Evolutionary conservation across 2,797 vertebrate species (phyloP).

Genomic region (Sebastes trivittatus): DNA sequence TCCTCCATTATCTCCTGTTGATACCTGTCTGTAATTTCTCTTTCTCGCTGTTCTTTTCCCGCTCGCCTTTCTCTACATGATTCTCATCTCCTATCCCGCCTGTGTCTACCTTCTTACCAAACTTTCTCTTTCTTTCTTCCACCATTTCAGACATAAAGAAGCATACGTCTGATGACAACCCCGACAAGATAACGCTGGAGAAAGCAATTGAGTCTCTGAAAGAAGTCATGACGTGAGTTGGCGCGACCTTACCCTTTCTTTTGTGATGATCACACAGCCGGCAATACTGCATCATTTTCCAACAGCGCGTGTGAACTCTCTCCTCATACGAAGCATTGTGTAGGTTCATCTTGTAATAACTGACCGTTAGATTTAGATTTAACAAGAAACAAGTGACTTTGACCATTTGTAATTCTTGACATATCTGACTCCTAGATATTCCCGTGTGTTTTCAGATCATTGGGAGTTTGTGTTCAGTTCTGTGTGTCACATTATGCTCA

Average conservation of each 20-base stretch:
- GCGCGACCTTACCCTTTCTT: neutral
- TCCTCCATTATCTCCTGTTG: neutral
- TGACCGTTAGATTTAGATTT: neutral
- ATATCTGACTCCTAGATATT: neutral
- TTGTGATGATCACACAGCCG: neutral
- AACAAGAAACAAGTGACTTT: neutral
- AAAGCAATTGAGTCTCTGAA: constrained; percentile 96
- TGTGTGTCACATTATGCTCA: too few species aligned
- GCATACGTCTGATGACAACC: constrained; percentile 95
- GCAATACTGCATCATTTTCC: constrained; percentile 23
- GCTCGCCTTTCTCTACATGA: neutral
- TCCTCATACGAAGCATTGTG: neutral
- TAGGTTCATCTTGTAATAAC: neutral
- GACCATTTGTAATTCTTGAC: too few species aligned
- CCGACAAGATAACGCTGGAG: constrained; percentile 93
- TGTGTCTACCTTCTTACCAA: neutral
- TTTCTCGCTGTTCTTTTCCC: neutral
- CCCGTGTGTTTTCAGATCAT: neutral
- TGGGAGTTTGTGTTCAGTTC: too few species aligned
- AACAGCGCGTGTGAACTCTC: neutral
- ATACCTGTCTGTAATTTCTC: constrained; percentile 12
- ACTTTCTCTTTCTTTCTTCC: constrained; percentile 5
- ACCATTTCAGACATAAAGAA: constrained; percentile 91
- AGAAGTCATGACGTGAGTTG: constrained; percentile 98
- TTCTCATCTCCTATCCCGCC: constrained; percentile 8